Evolutionary conservation across 1,140 invertebrate genomes (phyloP).

Genomic region (Druon quercuslanigerum): DNA sequence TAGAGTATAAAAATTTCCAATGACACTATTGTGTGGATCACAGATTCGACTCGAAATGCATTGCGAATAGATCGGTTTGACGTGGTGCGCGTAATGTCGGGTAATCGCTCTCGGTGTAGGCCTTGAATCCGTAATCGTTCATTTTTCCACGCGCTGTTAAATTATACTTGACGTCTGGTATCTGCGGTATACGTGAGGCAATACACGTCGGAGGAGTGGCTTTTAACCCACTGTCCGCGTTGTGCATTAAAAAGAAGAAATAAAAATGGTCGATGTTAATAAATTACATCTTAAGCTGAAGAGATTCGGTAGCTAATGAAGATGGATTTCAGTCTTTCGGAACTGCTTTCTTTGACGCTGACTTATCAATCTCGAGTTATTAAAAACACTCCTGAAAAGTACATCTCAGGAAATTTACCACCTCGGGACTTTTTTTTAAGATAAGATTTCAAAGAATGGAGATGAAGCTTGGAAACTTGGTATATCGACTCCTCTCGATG

Average conservation of each 20-base stretch:
- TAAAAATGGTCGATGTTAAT: conserved; percentile 7
- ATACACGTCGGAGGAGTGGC: conserved; percentile 26
- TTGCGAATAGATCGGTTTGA: conserved; percentile 34
- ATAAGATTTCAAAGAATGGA: too few species aligned
- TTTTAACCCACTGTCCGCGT: conserved; percentile 29
- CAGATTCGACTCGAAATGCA: conserved; percentile 47
- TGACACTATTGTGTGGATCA: conserved; percentile 27
- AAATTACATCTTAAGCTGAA: conserved; percentile 18
- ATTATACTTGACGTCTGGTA: conserved; percentile 50
- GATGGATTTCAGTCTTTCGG: conserved; percentile 14
- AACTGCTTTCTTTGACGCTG: not conserved
- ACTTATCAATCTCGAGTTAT: too few species aligned
- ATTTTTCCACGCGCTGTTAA: conserved; percentile 57
- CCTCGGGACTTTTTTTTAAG: too few species aligned
- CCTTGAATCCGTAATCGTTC: conserved; percentile 64
- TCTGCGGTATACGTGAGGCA: conserved; percentile 28
- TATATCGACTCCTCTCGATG: not conserved
- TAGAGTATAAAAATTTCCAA: conserved; percentile 22
- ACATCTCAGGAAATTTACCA: too few species aligned
- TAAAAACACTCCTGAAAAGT: too few species aligned
- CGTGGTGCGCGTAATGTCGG: conserved; percentile 45
- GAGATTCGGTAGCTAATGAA: conserved; percentile 26
- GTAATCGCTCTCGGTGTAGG: conserved; percentile 57
- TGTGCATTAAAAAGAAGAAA: conserved; percentile 8
- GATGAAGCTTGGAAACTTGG: too few species aligned